Evolutionary conservation across 2,113 vertebrate species (phyloP).

Genomic region (Machaerirhynchus nigripectus): DNA sequence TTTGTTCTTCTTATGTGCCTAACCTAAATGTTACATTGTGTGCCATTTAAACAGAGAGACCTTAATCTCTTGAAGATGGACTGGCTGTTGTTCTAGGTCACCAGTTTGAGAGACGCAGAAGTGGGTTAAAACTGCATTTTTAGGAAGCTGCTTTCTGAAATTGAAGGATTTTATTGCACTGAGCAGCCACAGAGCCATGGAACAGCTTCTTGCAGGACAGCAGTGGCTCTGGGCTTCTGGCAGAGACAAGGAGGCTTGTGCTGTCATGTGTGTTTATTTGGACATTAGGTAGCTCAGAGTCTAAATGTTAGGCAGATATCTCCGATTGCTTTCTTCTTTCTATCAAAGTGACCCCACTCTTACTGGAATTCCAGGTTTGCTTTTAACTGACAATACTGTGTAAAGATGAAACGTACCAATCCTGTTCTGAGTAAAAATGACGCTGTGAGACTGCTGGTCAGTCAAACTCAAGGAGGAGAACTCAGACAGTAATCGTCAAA

Average conservation of each 20-base stretch:
- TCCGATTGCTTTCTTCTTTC: background rate
- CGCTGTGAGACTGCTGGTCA: background rate
- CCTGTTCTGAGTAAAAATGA: background rate
- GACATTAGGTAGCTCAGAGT: background rate
- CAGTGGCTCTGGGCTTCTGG: background rate
- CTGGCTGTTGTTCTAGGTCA: background rate
- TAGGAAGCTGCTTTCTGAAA: background rate
- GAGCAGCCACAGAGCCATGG: background rate
- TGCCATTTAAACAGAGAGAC: background rate
- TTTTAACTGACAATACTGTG: background rate
- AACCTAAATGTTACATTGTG: background rate
- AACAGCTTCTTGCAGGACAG: background rate
- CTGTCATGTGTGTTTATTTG: background rate
- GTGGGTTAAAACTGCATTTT: background rate
- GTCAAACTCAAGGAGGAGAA: background rate
- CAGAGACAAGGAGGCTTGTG: background rate
- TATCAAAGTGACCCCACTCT: background rate
- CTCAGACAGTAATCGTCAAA: background rate
- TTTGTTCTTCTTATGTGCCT: conserved; percentile 60
- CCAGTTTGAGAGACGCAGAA: background rate
- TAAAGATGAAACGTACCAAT: background rate
- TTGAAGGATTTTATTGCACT: background rate
- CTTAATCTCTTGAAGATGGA: conserved; percentile 42
- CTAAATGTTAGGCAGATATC: background rate
- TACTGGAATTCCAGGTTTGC: background rate